Base-by-base conservation (phyloP, 2,888 invertebrate species). In the Tineola bisselliella region DNA sequence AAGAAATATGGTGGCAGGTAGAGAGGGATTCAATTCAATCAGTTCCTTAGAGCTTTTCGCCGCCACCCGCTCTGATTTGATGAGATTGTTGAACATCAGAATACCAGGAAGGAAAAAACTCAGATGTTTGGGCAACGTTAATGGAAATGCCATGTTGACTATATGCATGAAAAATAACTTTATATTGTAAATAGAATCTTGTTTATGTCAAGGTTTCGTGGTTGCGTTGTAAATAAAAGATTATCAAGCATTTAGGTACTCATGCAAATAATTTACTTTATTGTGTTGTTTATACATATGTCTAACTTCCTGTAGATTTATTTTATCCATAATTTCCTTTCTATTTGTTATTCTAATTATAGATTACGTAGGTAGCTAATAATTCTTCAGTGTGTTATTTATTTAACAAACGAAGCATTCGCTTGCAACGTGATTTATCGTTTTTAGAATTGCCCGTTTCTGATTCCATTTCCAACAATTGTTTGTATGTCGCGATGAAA, bases 31-130 rank as follows among this genome's bases (percentile, higher is more conserved):
- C 84, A 82, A 87, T 87, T 84, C 84, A 84, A 86, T 87, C 87
- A 84, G 81, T 69, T 79, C 79, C 79, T 75, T 71, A 77, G 77
- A 78, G 69, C 79, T 75, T 79, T 75, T 69, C 74, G 70, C 72
- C 69, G 73, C 52, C 57, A 25, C 6, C 31, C 60, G 48, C 69
- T 69, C 72, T 74, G 79, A 81, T 86, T 86, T 86, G 86, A 86
- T 86, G 84, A 81, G 83, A 86, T 84, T 84, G 84, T 84, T 76
- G 79, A 71, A 76, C 81, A 81, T 79, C 77, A 77, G 78, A 83
- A 84, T 81, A 78, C 78, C 67, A 30, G 30, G 58, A 62, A 61
- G 61, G 62, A 73, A 25, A 74, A 74, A 76, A 76, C 73, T 75
- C 73, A 68, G 66, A 63, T 69, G 70, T 68, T 64, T 69, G 66